Base-by-base conservation (phyloP, 2,888 invertebrate genomes). In the Acanthosoma haemorrhoidale region DNA sequence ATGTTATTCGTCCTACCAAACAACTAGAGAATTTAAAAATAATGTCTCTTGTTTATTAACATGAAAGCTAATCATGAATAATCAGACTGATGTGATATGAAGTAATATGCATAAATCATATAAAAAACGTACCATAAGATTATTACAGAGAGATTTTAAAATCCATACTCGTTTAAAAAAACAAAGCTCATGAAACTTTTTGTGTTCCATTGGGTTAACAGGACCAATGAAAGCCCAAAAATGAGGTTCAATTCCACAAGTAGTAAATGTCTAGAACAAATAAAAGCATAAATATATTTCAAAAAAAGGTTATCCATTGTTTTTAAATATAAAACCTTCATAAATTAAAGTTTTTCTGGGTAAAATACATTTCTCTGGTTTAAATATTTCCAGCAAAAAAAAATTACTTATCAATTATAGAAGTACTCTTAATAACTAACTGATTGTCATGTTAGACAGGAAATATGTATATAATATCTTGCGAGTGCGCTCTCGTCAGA, bases 101-200 rank as follows among this genome's bases (percentile, higher is more conserved):
- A n/a, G n/a, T n/a, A n/a, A n/a, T n/a, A n/a, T n/a, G n/a, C n/a
- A n/a, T n/a, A n/a, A n/a, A n/a, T n/a, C n/a, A n/a, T n/a, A n/a
- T n/a, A n/a, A n/a, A n/a, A n/a, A n/a, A n/a, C 75, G 73, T 73
- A 77, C 77, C 69, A 73, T 58, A 9, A 74, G 41, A 68, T 73
- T 71, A 75, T 85, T 85, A 79, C 85, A 85, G 43, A 85, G 77
- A 38, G 82, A 80, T 78, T 86, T 86, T 39, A 85, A 75, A 41
- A 85, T 78, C 84, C 85, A 85, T 8, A 85, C 82, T 75, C 81
- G 80, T 74, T 83, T 70, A 61, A 82, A 81, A 32, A 75, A 75
- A 32, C 77, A 79, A 58, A 85, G 77, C 64, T 84, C 81, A 75
- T 84, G 84, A 75, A 83, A 86, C 43, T 80, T 79, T 70, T 78